Base-by-base conservation (phyloP, 2,888 invertebrate genomes). In the Bombyx huttoni region DNA sequence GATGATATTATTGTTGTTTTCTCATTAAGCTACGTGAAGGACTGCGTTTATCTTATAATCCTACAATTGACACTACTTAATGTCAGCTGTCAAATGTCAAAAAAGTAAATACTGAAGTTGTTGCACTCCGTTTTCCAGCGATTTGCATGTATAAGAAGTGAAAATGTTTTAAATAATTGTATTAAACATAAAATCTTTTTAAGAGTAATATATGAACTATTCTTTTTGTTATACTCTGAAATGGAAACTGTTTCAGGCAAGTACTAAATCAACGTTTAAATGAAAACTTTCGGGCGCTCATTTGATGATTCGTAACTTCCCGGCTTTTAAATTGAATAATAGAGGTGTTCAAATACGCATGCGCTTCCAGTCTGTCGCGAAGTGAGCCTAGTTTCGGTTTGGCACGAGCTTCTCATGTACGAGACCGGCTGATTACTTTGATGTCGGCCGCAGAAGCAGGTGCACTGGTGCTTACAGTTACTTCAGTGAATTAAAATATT, bases 281-380 rank as follows among this genome's bases (percentile, higher is more conserved):
- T 48, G 47, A 13, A 47, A 33, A 48, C 14, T 35, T 40, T 40
- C 40, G 40, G 7, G 40, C 12, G 40, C 12, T 40, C 40, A 40
- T 40, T 40, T 40, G 40, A 40, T 40, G 40, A 40, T 40, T 52
- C 47, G 49, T 56, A 60, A 57, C 61, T 74, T 76, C 75, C 75
- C 75, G 76, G 73, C 64, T 49, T 64, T 53, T 63, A 63, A 67
- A 77, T 77, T 76, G 67, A 72, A 71, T 68, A 77, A 78, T 75
- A 77, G 79, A 77, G 73, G 70, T 70, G 60, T 65, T 65, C 56
- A 58, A 53, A 53, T 60, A 74, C 83, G 83, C 83, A 82, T 77
- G 83, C 83, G 83, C 74, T 55, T 58, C 58, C 51, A 58, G 60
- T 65, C 51, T 65, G 59, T 54, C 56, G 60, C 73, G 78, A 78